Conservation (phyloP, 2,797 vertebrate genomes). For the Aselliscus stoliczkanus region DNA sequence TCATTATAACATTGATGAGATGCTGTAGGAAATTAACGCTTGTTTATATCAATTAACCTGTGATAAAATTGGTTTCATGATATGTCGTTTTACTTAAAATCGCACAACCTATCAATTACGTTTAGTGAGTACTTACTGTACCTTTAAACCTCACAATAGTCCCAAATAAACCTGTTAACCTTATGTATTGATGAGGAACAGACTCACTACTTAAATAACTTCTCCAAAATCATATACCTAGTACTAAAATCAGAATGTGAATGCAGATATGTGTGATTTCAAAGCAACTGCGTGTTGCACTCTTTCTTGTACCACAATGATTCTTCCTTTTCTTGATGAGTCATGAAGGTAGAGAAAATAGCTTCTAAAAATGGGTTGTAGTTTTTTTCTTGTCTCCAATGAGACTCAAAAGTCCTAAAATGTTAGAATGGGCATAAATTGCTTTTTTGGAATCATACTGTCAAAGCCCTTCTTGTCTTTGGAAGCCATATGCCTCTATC, state of each 20-base stretch:
- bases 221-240: not conserved
- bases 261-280: not conserved
- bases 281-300: not conserved
- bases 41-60: not conserved
- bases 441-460: not conserved
- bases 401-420: not conserved
- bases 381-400: not conserved
- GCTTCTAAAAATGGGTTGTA: not conserved
- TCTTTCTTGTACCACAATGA: not conserved
- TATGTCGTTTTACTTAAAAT: not conserved
- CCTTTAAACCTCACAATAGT: not conserved
- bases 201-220: not conserved
- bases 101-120: not conserved
- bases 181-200: not conserved
- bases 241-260: not conserved
- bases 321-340: not conserved
- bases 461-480: not conserved
- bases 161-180: not conserved
- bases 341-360: conserved; percentile 22
- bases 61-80: not conserved
- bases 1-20: not conserved
- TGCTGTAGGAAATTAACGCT: not conserved
- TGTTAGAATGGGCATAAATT: not conserved
- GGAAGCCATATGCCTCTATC: not conserved
- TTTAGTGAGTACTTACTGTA: not conserved